Conservation (phyloP, 2,113 vertebrate genomes). For the Otocyon megalotis region DNA sequence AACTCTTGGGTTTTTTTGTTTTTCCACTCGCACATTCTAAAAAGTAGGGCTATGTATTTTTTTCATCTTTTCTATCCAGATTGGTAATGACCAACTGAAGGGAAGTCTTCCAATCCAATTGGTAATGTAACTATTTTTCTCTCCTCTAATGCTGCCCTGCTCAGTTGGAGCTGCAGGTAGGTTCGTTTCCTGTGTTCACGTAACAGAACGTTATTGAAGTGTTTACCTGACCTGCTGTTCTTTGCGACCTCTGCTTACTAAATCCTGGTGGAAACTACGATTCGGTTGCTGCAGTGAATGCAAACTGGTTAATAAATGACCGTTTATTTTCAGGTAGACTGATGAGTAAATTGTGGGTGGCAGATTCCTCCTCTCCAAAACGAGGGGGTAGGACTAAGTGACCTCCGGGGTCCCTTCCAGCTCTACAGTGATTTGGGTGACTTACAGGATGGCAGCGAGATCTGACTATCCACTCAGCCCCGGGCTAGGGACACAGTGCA, state of each 20-base stretch:
- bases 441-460: neutral
- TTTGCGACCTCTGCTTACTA: conserved; percentile 70
- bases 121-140: conserved; percentile 89
- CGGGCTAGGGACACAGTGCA: neutral
- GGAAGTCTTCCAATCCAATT: conserved; percentile 84
- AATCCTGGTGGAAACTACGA: conserved; percentile 47
- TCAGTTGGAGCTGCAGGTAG: conserved; percentile 98
- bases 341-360: neutral
- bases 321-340: conserved; percentile 38
- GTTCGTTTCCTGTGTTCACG: conserved; percentile 85
- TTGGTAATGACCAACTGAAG: conserved; percentile 77
- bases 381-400: conserved; percentile 43
- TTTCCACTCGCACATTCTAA: conserved; percentile 52
- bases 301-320: conserved; percentile 3
- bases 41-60: conserved; percentile 76
- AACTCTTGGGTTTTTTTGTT: neutral
- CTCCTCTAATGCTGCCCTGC: conserved; percentile 90
- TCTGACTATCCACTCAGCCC: neutral
- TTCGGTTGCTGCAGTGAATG: conserved; percentile 65
- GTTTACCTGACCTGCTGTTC: conserved; percentile 79
- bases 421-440: neutral
- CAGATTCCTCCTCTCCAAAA: neutral
- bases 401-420: conserved; percentile 50
- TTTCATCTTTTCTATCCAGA: conserved; percentile 76
- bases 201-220: conserved; percentile 72